Evolutionary conservation across 2,888 invertebrate species (phyloP).

Genomic region (Diarsia rubi): DNA sequence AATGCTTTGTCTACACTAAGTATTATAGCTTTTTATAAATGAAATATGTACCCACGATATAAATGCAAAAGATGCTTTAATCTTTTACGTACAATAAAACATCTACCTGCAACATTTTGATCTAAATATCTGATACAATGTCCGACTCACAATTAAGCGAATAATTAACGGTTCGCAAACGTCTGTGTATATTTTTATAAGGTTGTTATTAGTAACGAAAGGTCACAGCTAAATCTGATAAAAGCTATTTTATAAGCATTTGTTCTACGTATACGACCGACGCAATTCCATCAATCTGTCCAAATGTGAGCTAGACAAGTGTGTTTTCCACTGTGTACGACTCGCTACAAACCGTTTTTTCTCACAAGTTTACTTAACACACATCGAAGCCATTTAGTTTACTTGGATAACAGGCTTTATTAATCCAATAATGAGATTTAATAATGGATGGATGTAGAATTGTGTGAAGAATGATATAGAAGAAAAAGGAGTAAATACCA

Average conservation of each 20-base stretch:
- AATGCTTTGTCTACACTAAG: constrained; percentile 80
- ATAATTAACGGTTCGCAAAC: constrained; percentile 56
- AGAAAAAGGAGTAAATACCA: too few relatives aligned
- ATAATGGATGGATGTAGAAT: too few relatives aligned
- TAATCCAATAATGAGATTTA: background rate
- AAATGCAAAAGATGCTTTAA: constrained; percentile 45
- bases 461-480: too few relatives aligned
- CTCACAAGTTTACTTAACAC: constrained; percentile 18
- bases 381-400: background rate
- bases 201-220: constrained; percentile 73
- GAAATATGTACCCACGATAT: constrained; percentile 48
- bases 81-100: constrained; percentile 23
- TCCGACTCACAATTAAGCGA: constrained; percentile 52
- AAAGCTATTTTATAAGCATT: constrained; percentile 82
- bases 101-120: constrained; percentile 5
- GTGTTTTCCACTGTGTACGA: constrained; percentile 77
- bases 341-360: constrained; percentile 37
- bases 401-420: background rate
- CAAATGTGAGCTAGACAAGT: constrained; percentile 77
- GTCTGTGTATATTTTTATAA: constrained; percentile 64
- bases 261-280: constrained; percentile 79
- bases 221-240: constrained; percentile 81
- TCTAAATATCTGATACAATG: constrained; percentile 36
- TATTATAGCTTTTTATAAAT: constrained; percentile 71
- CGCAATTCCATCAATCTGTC: constrained; percentile 82